Evolutionary conservation across 1,140 invertebrate species (phyloP).

Genomic region (Eulimnadia texana): DNA sequence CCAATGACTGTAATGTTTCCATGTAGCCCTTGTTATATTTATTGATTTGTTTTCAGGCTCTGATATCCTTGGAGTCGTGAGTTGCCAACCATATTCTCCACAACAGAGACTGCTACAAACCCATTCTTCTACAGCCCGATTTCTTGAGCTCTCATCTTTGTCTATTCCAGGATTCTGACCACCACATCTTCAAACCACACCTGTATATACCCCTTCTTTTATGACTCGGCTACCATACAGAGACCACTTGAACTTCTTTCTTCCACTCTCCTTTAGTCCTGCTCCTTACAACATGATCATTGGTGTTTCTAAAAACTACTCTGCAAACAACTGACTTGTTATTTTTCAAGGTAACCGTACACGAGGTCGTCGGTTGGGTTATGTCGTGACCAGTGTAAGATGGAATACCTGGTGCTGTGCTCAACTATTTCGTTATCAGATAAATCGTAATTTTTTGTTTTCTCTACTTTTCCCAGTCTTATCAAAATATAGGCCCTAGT

Average conservation of each 20-base stretch:
- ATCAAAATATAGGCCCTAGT: conserved; percentile 3
- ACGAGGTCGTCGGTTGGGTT: background rate
- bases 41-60: conserved; percentile 2
- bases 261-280: background rate
- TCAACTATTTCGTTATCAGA: conserved; percentile 15
- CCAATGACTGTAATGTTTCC: background rate
- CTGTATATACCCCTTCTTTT: conserved; percentile 10
- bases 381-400: conserved; percentile 7
- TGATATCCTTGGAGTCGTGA: background rate
- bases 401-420: conserved; percentile 15
- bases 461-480: background rate
- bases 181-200: too few species aligned
- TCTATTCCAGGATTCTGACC: too few species aligned
- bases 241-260: background rate
- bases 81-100: conserved; percentile 1
- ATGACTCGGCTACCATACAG: too few species aligned
- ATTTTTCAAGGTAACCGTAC: background rate
- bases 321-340: conserved; percentile 3
- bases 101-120: conserved; percentile 1
- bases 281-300: background rate
- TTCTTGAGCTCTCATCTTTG: conserved; percentile 7
- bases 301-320: background rate
- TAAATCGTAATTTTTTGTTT: conserved; percentile 2
- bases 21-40: conserved; percentile 8
- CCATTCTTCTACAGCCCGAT: background rate